Evolutionary conservation across 2,113 vertebrate species (phyloP).

Genomic region (Cynopterus brachyotis): DNA sequence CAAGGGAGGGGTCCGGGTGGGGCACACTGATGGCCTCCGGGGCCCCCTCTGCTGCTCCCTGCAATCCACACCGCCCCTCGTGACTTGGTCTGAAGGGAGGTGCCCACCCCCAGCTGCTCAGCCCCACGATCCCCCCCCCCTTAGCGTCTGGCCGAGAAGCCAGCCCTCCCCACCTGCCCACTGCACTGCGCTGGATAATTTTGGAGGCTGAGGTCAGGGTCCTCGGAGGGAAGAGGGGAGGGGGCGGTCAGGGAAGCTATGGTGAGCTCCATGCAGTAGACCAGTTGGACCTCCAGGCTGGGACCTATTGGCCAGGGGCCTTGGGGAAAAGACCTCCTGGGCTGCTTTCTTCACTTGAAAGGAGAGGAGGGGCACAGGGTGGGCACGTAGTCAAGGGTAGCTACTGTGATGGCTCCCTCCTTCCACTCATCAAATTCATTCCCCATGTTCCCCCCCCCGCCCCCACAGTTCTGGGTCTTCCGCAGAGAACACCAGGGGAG

Average conservation of each 20-base stretch:
- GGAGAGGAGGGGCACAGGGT: accelerated
- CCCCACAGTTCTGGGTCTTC: not conserved
- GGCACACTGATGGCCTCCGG: not conserved
- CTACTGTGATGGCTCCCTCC: not conserved
- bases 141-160: not conserved
- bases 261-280: not conserved
- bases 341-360: not conserved
- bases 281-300: not conserved
- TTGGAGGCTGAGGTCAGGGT: conserved; percentile 61
- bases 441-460: accelerated
- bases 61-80: accelerated
- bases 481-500: not conserved
- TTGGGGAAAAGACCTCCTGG: not conserved
- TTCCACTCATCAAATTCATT: not conserved
- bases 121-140: not conserved
- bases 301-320: not conserved
- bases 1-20: not conserved
- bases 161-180: not conserved
- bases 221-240: not conserved
- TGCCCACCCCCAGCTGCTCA: accelerated
- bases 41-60: accelerated
- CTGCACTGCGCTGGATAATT: not conserved
- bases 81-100: not conserved
- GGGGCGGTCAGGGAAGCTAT: not conserved
- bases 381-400: not conserved